These are phyloP conservation scores for Gastracanthus pulcherrimus DNA, from an alignment of 2,888 invertebrate genomes.

Conservation along the genomic window DNA sequence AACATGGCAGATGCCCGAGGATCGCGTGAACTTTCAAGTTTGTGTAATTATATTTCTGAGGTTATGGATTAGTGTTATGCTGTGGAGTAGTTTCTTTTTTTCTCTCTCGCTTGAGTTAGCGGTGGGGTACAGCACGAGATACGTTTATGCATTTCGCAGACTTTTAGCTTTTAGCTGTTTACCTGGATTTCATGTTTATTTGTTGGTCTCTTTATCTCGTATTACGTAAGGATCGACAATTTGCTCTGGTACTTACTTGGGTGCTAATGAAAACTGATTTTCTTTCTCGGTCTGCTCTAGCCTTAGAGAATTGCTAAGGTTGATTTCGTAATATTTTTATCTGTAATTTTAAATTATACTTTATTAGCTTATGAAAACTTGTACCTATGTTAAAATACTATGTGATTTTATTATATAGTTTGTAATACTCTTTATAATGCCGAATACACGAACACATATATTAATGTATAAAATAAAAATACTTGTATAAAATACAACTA, in stretches of 20 bases:
- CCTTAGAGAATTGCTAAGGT: not conserved
- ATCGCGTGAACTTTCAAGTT: constrained; percentile 43
- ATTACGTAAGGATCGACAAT: not conserved
- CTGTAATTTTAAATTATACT: not conserved
- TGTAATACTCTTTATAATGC: no score
- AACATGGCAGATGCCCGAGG: not conserved
- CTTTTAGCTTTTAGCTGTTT: not conserved
- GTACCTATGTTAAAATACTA: not conserved
- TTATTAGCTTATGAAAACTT: not conserved
- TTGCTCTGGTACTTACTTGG: not conserved
- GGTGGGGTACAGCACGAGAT: no score
- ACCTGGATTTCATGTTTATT: not conserved
- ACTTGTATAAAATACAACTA: no score
- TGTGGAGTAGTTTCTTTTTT: not conserved
- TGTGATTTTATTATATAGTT: no score
- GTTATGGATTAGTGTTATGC: not conserved
- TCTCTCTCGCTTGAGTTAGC: no score
- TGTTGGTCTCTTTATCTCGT: not conserved
- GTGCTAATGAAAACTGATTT: constrained; percentile 6
- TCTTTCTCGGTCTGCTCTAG: not conserved
- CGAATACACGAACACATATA: no score
- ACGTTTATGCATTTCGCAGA: no score
- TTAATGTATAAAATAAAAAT: no score
- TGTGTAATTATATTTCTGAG: constrained; percentile 19
- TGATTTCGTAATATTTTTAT: not conserved